Percentiles rank a stretch among this genome's conserved stretches.
These are phyloP conservation scores for Scolanthus callimorphus DNA, from an alignment of 92 coral and sea anemone genomes.

Conservation along the genomic window DNA sequence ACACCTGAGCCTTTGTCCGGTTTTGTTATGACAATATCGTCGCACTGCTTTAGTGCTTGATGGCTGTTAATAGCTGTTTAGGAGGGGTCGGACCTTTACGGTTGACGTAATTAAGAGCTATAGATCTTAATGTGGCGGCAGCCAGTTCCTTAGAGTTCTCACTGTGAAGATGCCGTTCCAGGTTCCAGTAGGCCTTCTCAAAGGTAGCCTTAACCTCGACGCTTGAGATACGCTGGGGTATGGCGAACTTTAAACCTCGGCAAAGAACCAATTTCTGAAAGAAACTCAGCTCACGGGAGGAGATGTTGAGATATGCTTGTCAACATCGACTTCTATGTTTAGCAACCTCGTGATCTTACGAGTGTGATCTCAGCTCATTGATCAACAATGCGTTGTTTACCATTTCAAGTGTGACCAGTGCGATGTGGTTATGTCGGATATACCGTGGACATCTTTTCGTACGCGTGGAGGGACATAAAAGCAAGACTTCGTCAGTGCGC, in stretches of 20 bases:
- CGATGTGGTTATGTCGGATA: too few relatives aligned
- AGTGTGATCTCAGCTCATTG: too few relatives aligned
- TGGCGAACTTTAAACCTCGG: conserved; percentile 12
- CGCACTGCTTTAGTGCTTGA: conserved; percentile 2
- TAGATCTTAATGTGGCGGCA: conserved; percentile 3
- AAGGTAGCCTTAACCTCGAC: conserved; percentile 15
- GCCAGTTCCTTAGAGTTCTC: background rate
- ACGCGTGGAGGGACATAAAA: too few relatives aligned
- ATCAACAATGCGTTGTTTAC: too few relatives aligned
- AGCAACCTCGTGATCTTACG: too few relatives aligned
- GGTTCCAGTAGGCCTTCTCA: background rate
- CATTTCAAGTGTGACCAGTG: too few relatives aligned
- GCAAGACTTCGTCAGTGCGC: too few relatives aligned
- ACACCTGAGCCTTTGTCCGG: too few relatives aligned
- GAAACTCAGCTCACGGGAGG: conserved; percentile 3
- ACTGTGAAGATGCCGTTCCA: background rate
- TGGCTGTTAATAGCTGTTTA: background rate
- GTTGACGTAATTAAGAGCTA: conserved; percentile 8
- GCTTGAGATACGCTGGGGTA: conserved; percentile 1
- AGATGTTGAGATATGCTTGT: background rate
- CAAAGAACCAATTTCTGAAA: conserved; percentile 14
- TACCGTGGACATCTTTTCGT: too few relatives aligned
- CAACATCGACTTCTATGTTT: background rate
- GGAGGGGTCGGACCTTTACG: conserved; percentile 11
- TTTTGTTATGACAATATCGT: conserved; percentile 13